A percentile compares a stretch with the other conserved stretches of the same genome.
Evolutionary conservation across 2,113 vertebrate species (phyloP).

Genomic region (Perca fluviatilis): DNA sequence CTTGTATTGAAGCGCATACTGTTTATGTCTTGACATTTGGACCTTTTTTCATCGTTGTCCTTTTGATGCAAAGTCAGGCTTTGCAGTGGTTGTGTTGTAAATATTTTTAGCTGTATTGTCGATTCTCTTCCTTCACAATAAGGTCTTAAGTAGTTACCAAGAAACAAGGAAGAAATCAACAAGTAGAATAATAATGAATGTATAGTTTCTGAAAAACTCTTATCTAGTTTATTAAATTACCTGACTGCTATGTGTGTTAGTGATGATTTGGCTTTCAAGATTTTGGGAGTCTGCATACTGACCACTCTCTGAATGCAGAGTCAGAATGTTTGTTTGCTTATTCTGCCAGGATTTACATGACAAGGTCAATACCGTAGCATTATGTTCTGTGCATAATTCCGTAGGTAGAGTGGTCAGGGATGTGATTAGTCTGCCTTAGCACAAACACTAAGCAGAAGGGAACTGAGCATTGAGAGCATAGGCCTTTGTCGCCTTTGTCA

Average conservation of each 20-base stretch:
- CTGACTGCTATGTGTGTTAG: neutral
- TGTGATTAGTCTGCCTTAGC: neutral
- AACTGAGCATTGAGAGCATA: neutral
- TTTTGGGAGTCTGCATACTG: neutral
- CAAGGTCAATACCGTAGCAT: neutral
- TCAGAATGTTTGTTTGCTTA: neutral
- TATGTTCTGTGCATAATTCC: neutral
- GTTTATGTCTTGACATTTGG: constrained; percentile 25
- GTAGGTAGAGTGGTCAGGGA: neutral
- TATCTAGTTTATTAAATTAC: neutral
- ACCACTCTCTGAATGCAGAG: neutral
- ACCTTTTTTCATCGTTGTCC: constrained; percentile 4
- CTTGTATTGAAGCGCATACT: constrained; percentile 11
- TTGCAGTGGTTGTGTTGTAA: neutral
- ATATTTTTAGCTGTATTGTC: neutral
- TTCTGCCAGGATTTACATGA: neutral
- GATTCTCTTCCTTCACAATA: neutral
- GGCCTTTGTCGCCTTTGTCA: neutral
- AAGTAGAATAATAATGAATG: neutral
- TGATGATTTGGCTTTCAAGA: neutral
- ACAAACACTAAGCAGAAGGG: neutral
- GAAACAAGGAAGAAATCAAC: neutral
- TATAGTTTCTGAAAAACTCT: neutral
- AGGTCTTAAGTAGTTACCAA: neutral
- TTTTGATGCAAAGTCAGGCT: constrained; percentile 28